Conservation (phyloP, 1,140 invertebrate species). For the Nebria ingens region DNA sequence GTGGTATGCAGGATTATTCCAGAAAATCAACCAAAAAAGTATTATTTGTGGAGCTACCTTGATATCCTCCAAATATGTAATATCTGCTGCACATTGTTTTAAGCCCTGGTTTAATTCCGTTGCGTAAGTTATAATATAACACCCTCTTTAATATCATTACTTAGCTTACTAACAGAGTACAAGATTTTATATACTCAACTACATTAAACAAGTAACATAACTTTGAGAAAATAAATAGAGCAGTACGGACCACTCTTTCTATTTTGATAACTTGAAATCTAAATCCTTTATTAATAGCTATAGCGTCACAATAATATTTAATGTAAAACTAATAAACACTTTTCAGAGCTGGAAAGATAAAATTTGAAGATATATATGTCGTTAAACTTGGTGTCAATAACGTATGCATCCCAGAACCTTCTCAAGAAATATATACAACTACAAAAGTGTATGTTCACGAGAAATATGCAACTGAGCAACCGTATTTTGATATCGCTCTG, state of each 20-base stretch:
- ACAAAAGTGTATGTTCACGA: not conserved
- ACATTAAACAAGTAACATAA: too few relatives aligned
- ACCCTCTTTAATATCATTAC: not conserved
- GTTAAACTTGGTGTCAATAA: not conserved
- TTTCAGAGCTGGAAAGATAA: not conserved
- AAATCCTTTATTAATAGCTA: too few relatives aligned
- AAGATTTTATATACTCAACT: too few relatives aligned
- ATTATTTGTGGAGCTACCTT: not conserved
- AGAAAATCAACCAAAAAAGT: not conserved
- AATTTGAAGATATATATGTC: not conserved
- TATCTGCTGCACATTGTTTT: constrained; percentile 9
- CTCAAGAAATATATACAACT: not conserved
- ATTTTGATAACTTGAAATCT: too few relatives aligned
- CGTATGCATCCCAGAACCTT: not conserved
- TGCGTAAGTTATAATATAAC: not conserved
- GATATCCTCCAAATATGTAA: constrained; percentile 1
- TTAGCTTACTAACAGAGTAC: too few relatives aligned
- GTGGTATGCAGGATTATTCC: not conserved
- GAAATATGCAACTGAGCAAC: not conserved
- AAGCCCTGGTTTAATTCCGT: not conserved
- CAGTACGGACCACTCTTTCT: too few relatives aligned
- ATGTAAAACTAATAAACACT: too few relatives aligned
- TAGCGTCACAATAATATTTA: too few relatives aligned
- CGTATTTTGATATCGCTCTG: constrained; percentile 37
- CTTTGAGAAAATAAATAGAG: too few relatives aligned